Percentiles rank a stretch among this genome's conserved stretches.
Conservation (phyloP, 2,888 invertebrate species). For the Steinernema hermaphroditum region DNA sequence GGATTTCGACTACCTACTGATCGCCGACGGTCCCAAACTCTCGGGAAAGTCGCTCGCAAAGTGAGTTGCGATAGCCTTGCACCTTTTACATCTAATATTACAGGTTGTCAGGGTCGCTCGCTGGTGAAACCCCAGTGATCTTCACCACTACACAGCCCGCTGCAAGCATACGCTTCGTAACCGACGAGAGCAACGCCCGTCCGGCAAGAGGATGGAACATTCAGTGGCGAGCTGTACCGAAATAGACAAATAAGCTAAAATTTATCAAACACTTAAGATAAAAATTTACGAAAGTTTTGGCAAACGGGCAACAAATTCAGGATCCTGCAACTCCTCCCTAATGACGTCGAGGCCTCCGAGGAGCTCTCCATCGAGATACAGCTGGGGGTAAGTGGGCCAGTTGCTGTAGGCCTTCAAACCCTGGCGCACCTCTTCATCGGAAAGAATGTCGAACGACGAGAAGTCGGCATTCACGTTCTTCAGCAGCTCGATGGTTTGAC, state of each 20-base stretch:
- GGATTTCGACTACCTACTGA: constrained; percentile 29
- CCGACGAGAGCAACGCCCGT: not conserved
- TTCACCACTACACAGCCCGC: not conserved
- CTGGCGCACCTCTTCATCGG: constrained; percentile 67
- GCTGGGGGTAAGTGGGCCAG: constrained; percentile 72
- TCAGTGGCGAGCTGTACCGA: not conserved
- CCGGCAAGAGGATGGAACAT: not conserved
- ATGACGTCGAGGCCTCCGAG: constrained; percentile 72
- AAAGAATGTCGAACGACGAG: constrained; percentile 70
- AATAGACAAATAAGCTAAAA: not conserved
- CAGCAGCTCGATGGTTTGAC: constrained; percentile 79
- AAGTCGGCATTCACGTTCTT: constrained; percentile 72
- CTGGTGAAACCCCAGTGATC: not conserved
- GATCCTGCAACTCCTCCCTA: constrained; percentile 56
- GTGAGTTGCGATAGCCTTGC: not conserved
- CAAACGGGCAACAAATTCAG: constrained; percentile 64
- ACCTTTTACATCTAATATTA: too few species aligned
- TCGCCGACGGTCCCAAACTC: constrained; percentile 26
- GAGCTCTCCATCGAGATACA: constrained; percentile 71
- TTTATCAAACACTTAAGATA: constrained; percentile 11
- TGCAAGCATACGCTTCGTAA: not conserved
- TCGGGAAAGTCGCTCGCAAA: not conserved
- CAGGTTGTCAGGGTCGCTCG: not conserved
- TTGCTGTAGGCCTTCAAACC: constrained; percentile 69
- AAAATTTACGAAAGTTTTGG: constrained; percentile 56